Conservation (phyloP, 1,140 invertebrate genomes). For the Drosophila funebris region DNA sequence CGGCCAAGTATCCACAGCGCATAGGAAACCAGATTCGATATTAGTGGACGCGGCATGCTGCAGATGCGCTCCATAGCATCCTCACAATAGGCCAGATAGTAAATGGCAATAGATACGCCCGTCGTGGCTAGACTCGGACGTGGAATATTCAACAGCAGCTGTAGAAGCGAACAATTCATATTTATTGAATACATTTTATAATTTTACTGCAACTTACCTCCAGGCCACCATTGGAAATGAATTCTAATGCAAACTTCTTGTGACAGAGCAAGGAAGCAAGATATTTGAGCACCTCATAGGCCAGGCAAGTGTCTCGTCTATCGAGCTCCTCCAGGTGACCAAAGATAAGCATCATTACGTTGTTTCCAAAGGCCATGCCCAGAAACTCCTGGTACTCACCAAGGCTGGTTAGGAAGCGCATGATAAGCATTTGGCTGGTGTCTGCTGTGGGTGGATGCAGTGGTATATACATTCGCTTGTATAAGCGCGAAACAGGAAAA, state of each 20-base stretch:
- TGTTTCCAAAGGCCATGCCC: conserved; percentile 95
- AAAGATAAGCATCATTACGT: conserved; percentile 94
- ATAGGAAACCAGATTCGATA: conserved; percentile 93
- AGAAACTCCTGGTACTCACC: conserved; percentile 99
- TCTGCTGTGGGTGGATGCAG: conserved; percentile 94
- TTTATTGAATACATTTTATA: not conserved
- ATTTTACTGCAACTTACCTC: conserved; percentile 85
- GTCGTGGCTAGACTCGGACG: conserved; percentile 97
- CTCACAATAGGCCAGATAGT: conserved; percentile 98
- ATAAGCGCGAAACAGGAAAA: conserved; percentile 59
- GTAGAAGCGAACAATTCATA: conserved; percentile 12
- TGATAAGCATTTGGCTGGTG: conserved; percentile 95
- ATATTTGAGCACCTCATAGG: conserved; percentile 97
- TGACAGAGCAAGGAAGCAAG: conserved; percentile 96
- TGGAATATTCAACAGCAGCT: conserved; percentile 93
- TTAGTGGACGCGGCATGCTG: conserved; percentile 90
- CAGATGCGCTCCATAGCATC: conserved; percentile 98
- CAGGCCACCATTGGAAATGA: conserved; percentile 93
- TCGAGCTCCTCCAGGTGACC: conserved; percentile 95
- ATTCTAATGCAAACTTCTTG: conserved; percentile 98
- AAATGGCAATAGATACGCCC: conserved; percentile 97
- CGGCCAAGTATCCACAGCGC: conserved; percentile 97
- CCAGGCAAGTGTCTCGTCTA: conserved; percentile 94
- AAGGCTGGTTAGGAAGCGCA: conserved; percentile 96
- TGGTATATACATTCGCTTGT: conserved; percentile 86